These are phyloP conservation scores for Zeugodacus cucurbitae DNA, from an alignment of 1,140 invertebrate species.

Conservation along the genomic window DNA sequence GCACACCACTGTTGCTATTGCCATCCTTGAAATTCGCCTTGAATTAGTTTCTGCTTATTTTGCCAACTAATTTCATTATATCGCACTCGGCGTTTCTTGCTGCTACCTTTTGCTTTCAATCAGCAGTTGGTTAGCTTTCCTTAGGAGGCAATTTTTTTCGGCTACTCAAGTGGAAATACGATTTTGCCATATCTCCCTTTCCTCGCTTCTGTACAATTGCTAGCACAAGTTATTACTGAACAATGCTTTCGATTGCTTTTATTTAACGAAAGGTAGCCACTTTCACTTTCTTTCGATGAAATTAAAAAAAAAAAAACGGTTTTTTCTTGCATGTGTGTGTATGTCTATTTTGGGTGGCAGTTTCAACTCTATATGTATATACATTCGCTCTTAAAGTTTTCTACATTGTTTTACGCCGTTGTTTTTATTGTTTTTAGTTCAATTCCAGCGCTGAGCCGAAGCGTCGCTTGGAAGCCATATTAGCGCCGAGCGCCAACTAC, in stretches of 20 bases:
- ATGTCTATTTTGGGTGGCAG: not conserved
- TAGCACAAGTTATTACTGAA: not conserved
- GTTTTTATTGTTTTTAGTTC: not conserved
- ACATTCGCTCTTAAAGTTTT: not conserved
- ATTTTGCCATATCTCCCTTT: not conserved
- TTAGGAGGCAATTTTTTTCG: not conserved
- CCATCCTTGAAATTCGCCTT: constrained; percentile 35
- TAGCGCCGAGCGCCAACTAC: not conserved
- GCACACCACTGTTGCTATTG: not conserved
- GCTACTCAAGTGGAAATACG: constrained; percentile 1
- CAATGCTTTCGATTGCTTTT: not conserved
- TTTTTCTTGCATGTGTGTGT: not conserved
- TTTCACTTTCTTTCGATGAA: not conserved
- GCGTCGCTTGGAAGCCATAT: constrained; percentile 7
- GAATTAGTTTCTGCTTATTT: constrained; percentile 38
- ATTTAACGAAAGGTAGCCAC: not conserved
- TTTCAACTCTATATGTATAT: not conserved
- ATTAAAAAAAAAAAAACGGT: not conserved
- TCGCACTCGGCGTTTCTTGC: not conserved
- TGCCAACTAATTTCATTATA: constrained; percentile 11
- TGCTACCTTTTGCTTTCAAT: not conserved
- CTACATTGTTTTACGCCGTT: not conserved
- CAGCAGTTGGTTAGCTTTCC: not conserved
- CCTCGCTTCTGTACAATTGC: not conserved
- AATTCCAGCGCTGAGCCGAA: not conserved